Evolutionary conservation across 35 echinoderm and acorn worm species (phyloP).

Genomic region (Heliocidaris erythrogramma): DNA sequence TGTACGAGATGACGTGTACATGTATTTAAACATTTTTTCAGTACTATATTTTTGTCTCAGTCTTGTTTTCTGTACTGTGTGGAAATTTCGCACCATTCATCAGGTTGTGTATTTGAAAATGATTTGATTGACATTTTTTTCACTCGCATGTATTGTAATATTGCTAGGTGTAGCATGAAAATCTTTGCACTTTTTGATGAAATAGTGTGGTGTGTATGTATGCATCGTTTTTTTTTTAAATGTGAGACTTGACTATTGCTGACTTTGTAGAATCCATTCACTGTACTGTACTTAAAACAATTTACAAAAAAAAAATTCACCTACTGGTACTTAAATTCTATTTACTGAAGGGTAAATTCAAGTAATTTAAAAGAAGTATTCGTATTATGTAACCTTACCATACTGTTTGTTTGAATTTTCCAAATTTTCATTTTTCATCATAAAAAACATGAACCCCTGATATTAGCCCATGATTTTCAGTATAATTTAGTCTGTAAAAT

Average conservation of each 20-base stretch:
- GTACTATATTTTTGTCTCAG: constrained; percentile 6
- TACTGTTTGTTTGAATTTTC: too few species aligned
- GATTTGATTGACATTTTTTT: neutral
- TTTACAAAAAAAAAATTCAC: neutral
- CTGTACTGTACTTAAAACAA: neutral
- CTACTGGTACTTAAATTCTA: neutral
- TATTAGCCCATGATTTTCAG: neutral
- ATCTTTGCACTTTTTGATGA: neutral
- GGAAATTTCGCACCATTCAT: neutral
- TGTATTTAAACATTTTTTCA: neutral
- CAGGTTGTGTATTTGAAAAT: neutral
- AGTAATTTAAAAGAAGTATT: neutral
- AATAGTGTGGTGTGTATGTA: neutral
- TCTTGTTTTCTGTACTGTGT: neutral
- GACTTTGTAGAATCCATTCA: neutral
- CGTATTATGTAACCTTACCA: neutral
- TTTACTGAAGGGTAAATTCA: neutral
- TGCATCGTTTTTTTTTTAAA: neutral
- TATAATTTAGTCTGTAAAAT: neutral
- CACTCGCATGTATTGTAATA: neutral
- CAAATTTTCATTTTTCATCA: neutral
- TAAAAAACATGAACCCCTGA: neutral
- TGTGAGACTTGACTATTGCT: neutral
- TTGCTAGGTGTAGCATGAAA: neutral
- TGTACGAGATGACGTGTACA: neutral